A percentile compares a stretch with the other conserved stretches of the same genome.
Evolutionary conservation across 2,888 invertebrate genomes (phyloP).

Genomic region (Merodon equestris): DNA sequence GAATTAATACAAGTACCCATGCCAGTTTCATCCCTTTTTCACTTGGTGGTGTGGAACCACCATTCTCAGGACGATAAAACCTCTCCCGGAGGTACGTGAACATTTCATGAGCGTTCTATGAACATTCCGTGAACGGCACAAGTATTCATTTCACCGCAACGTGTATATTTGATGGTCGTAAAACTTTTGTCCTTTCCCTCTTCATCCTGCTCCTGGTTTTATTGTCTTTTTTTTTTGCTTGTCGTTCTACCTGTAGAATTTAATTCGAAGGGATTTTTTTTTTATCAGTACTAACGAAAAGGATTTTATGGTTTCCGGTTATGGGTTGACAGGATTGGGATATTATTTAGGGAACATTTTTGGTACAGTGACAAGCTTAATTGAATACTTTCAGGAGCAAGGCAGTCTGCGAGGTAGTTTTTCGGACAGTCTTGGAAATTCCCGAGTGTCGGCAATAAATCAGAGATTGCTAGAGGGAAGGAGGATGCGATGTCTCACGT

Average conservation of each 20-base stretch:
- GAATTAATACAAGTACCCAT: constrained; percentile 41
- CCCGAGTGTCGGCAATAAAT: no score
- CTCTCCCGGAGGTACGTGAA: constrained; percentile 32
- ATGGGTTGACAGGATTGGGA: constrained; percentile 11
- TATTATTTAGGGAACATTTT: no score
- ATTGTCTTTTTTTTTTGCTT: no score
- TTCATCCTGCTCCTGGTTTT: no score
- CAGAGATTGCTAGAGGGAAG: no score
- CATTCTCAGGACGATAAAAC: constrained; percentile 34
- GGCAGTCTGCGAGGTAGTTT: background rate
- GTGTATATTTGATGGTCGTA: constrained; percentile 50
- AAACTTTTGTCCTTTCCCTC: constrained; percentile 34
- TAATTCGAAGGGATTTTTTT: constrained; percentile 29
- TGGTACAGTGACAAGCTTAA: constrained; percentile 33
- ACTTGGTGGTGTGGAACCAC: background rate
- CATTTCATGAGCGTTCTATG: no score
- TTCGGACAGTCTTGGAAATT: no score
- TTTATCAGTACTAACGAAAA: constrained; percentile 9
- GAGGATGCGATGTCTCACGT: no score
- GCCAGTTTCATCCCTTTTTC: constrained; percentile 3
- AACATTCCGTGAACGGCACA: no score
- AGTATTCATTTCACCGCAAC: background rate
- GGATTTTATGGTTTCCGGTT: constrained; percentile 65
- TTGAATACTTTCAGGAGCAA: constrained; percentile 41
- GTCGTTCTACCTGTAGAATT: constrained; percentile 19